Percentiles rank a stretch among this genome's conserved stretches.
Conservation (phyloP, 2,797 vertebrate genomes). For the Naso thynnoides region DNA sequence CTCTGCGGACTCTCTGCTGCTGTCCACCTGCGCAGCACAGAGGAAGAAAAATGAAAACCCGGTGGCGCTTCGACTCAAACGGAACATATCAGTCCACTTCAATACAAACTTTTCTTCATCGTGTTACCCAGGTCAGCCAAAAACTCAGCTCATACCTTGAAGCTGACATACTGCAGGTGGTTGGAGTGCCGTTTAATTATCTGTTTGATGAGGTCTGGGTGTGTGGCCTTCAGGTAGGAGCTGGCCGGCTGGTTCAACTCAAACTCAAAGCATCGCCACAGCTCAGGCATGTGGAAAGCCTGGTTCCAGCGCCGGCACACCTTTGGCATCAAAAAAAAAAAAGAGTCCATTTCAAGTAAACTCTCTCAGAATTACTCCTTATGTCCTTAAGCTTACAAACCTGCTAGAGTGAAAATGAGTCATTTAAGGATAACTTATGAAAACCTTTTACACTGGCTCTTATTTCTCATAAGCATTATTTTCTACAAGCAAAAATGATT, state of each 20-base stretch:
- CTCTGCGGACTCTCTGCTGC: constrained; percentile 97
- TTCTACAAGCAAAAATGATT: background rate
- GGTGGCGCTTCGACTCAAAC: background rate
- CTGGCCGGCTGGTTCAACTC: constrained; percentile 96
- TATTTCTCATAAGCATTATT: background rate
- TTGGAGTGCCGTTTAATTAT: constrained; percentile 96
- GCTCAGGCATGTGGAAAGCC: constrained; percentile 96
- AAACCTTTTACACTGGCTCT: background rate
- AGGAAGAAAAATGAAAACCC: background rate
- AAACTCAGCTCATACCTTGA: constrained; percentile 87
- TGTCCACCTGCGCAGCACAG: constrained; percentile 90
- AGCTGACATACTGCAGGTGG: constrained; percentile 97
- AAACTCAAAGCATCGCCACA: constrained; percentile 98
- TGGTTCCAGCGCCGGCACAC: constrained; percentile 95
- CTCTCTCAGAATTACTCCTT: background rate
- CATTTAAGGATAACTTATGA: background rate
- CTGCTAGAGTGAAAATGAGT: background rate
- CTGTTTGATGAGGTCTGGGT: constrained; percentile 97
- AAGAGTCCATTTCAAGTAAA: background rate
- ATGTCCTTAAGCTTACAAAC: background rate
- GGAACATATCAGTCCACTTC: background rate
- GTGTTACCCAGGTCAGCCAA: background rate
- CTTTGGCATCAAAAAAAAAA: constrained; percentile 59
- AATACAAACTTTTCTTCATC: background rate
- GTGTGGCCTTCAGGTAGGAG: constrained; percentile 95